These are phyloP conservation scores for Coelogynopora nodosa DNA, from an alignment of 2,888 invertebrate genomes.

Conservation along the genomic window DNA sequence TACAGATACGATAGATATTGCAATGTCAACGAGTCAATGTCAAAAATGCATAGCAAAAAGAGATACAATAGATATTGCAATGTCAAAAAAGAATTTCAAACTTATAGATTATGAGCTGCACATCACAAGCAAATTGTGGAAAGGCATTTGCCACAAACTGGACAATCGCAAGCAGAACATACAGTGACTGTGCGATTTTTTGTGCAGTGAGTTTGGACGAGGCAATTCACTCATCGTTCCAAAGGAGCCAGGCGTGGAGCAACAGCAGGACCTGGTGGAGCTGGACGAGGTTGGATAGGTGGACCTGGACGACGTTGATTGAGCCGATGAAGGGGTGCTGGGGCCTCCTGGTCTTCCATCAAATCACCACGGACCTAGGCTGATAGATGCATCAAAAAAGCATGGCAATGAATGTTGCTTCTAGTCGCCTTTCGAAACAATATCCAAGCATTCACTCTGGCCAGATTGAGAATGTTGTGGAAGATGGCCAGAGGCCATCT, in stretches of 20 bases:
- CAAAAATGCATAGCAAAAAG: too few relatives aligned
- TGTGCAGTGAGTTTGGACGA: neutral
- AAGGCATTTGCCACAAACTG: neutral
- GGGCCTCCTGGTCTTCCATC: neutral
- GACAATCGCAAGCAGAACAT: neutral
- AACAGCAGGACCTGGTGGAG: neutral
- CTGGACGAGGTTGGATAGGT: neutral
- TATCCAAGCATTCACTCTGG: neutral
- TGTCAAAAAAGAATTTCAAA: too few relatives aligned
- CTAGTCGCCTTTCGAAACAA: neutral
- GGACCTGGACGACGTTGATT: neutral
- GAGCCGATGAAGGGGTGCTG: neutral
- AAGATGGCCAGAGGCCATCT: too few relatives aligned
- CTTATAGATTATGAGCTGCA: too few relatives aligned
- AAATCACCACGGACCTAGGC: neutral
- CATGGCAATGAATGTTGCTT: neutral
- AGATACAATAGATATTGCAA: too few relatives aligned
- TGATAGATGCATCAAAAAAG: neutral
- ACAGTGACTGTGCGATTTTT: neutral
- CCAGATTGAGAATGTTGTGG: too few relatives aligned
- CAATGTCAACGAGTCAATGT: too few relatives aligned
- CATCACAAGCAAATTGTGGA: too few relatives aligned
- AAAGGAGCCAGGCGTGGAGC: neutral
- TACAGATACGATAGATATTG: too few relatives aligned
- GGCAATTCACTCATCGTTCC: neutral